Conservation (phyloP, 1,140 invertebrate species). For the Leptopilina boulardi region DNA sequence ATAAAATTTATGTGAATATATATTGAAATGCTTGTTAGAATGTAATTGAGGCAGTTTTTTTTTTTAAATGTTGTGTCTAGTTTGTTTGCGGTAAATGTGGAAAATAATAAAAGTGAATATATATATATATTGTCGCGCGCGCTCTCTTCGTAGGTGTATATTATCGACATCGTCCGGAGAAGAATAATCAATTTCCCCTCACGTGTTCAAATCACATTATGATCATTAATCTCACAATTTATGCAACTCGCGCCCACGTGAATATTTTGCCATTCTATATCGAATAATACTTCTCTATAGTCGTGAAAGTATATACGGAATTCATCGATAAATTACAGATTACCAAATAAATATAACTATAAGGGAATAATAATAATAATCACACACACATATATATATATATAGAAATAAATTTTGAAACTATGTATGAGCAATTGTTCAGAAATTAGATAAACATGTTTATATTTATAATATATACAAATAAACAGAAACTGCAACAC, state of each 20-base stretch:
- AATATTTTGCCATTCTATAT: not conserved
- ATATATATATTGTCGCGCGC: not conserved
- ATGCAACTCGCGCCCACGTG: constrained; percentile 46
- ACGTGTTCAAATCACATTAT: constrained; percentile 34
- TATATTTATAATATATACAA: not conserved
- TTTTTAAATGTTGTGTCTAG: not conserved
- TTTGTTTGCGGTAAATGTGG: not conserved
- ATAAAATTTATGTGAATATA: constrained; percentile 15
- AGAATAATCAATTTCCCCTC: constrained; percentile 31
- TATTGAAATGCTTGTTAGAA: constrained; percentile 20
- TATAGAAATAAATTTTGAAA: constrained; percentile 41
- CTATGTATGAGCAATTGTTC: constrained; percentile 35
- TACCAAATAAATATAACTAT: no score
- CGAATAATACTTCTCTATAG: not conserved
- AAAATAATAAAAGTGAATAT: constrained; percentile 5
- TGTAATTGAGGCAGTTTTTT: constrained; percentile 17
- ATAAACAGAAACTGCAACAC: not conserved
- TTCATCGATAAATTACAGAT: constrained; percentile 46
- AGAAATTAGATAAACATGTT: constrained; percentile 37
- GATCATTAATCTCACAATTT: constrained; percentile 43
- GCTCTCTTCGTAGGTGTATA: constrained; percentile 9
- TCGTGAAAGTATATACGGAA: constrained; percentile 31
- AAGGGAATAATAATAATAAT: constrained; percentile 19
- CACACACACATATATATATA: no score
- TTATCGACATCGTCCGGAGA: not conserved